Base-by-base conservation (phyloP, 2,888 invertebrate species). In the Melinaea menophilus region DNA sequence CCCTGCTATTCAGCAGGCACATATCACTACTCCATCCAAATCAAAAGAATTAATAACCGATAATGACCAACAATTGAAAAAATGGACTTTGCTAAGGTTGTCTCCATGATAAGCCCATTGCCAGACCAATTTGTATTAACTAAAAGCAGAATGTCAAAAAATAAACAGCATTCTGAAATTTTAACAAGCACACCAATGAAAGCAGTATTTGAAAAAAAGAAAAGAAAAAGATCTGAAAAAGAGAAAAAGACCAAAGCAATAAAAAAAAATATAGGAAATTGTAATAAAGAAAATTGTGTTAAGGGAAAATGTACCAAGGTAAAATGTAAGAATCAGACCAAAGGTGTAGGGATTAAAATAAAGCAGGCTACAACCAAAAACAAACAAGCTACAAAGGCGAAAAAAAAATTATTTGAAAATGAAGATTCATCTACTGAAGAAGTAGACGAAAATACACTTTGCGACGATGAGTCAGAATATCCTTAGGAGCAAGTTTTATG, bases 401-500 rank as follows among this genome's bases (percentile, higher is more conserved):
- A 12, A 59, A 59, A 59, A 41, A 4, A 11, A 11, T 59, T 59
- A 11, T 59, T 47, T 61, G 46, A 61, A 45, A 55, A 61, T 61
- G 61, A 61, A 55, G 56, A 61, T 34, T 55, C 56, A 55, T 56
- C 56, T 46, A 45, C 34, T 55, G 61, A 61, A 46, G 46, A 61
- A 55, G 47, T 61, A n/a, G 45, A 61, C 55, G 61, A 61, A 56
- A 61, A 61, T 61, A 45, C 58, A 4, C 47, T 58, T 34, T 61
- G 60, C 55, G 55, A 59, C 13, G 59, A 46, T 59, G 59, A 55
- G 45, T 55, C 59, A 37, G 55, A 59, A 51, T 57, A 57, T 57
- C 46, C 46, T 35, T 4, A 72, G 66, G 69, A 70, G 54, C 62
- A 68, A 31, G 65, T 57, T 46, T 71, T 70, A 54, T 62, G 58